Percentiles rank a stretch among this genome's conserved stretches.
These are phyloP conservation scores for Myathropa florea DNA, from an alignment of 2,888 invertebrate genomes.

Conservation along the genomic window DNA sequence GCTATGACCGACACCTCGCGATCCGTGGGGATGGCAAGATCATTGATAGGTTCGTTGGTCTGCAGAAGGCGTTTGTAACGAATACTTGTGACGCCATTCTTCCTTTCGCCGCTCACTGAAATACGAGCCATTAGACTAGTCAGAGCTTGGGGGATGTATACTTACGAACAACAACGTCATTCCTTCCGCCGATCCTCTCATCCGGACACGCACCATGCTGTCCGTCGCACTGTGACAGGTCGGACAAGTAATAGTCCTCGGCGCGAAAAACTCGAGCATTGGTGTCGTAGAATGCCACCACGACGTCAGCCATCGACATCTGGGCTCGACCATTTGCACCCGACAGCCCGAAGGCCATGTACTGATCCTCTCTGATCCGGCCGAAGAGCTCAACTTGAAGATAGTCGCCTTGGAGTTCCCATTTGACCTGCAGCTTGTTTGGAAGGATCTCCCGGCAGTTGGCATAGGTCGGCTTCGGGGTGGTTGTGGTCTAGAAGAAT, in stretches of 20 bases:
- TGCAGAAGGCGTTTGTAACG: constrained; percentile 89
- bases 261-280: constrained; percentile 85
- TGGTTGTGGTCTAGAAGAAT: constrained; percentile 88
- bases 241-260: constrained; percentile 92
- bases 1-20: constrained; percentile 91
- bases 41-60: constrained; percentile 88
- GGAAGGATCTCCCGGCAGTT: constrained; percentile 93
- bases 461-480: constrained; percentile 85
- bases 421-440: constrained; percentile 91
- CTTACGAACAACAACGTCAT: constrained; percentile 86
- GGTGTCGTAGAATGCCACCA: constrained; percentile 88
- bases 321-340: constrained; percentile 87
- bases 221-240: constrained; percentile 91
- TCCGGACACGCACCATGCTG: constrained; percentile 93
- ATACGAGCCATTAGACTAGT: not conserved
- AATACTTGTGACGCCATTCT: constrained; percentile 90
- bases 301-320: constrained; percentile 92
- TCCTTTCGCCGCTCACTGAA: constrained; percentile 87
- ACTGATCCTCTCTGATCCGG: constrained; percentile 90
- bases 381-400: constrained; percentile 90
- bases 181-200: constrained; percentile 88
- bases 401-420: constrained; percentile 89
- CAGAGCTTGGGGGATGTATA: not conserved
- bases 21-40: constrained; percentile 86
- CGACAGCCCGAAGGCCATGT: constrained; percentile 93